Percentiles rank a stretch among this genome's conserved stretches.
phyloP scores from a whole-genome alignment of 2,888 invertebrate species.

The Spodoptera picta region DNA sequence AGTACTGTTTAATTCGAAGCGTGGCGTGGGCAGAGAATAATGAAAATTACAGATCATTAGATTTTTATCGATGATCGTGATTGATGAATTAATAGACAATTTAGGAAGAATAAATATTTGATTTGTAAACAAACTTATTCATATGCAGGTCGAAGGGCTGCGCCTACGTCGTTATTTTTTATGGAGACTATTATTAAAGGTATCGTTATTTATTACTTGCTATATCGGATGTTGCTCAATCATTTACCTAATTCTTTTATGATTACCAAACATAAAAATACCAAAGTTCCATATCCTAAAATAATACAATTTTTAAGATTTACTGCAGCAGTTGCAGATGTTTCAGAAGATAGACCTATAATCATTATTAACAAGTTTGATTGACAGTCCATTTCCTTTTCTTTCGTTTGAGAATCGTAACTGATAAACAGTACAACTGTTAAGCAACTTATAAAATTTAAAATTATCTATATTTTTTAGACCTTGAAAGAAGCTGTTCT shows the following conservation, averaged over 20 bases:
- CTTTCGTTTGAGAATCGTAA: conserved; percentile 1
- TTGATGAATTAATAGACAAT: conserved; percentile 17
- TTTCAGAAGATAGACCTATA: background rate
- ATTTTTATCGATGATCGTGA: conserved; percentile 17
- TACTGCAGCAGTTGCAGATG: background rate
- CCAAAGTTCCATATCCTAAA: background rate
- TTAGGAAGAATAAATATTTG: conserved; percentile 23
- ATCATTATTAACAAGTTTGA: conserved; percentile 8
- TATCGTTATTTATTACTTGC: conserved; percentile 29
- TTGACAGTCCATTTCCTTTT: conserved; percentile 6
- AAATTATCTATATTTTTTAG: conserved; percentile 3
- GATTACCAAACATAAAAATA: background rate
- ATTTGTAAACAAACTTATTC: conserved; percentile 25
- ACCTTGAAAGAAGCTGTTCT: conserved; percentile 36
- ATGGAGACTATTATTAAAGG: conserved; percentile 36
- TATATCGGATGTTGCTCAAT: conserved; percentile 22
- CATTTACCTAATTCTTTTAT: conserved; percentile 4
- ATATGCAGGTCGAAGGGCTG: conserved; percentile 35
- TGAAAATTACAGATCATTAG: conserved; percentile 16
- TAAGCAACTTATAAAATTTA: background rate
- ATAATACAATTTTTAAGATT: background rate
- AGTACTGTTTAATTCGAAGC: conserved; percentile 29
- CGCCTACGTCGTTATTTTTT: conserved; percentile 35
- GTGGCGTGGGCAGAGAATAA: conserved; percentile 33
- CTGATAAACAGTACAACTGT: conserved; percentile 12